These are phyloP conservation scores for Electrophaes corylata DNA, from an alignment of 2,888 invertebrate genomes.

Conservation along the genomic window DNA sequence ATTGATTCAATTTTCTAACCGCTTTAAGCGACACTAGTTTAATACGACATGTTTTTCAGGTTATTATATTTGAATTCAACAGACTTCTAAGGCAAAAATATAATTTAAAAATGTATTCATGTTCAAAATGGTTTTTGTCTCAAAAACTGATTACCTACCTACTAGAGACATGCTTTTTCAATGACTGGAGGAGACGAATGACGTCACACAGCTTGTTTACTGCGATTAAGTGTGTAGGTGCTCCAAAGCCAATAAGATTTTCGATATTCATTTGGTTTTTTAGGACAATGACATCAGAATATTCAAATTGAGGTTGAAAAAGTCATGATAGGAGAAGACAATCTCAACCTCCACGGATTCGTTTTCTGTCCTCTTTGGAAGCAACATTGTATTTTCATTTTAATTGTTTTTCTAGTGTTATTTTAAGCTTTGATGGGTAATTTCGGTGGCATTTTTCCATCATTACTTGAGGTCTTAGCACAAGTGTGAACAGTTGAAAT, in stretches of 20 bases:
- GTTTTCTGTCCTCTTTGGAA: too few species aligned
- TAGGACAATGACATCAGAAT: background rate
- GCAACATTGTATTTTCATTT: too few species aligned
- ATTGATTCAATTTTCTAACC: too few species aligned
- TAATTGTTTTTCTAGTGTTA: too few species aligned
- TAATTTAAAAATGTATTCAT: background rate
- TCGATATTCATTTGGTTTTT: conserved; percentile 1
- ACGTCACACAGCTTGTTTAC: conserved; percentile 17
- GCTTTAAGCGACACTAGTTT: too few species aligned
- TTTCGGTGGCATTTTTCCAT: too few species aligned
- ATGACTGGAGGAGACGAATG: conserved; percentile 25
- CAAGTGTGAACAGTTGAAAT: too few species aligned
- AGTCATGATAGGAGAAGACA: conserved; percentile 7
- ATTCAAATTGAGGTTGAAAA: conserved; percentile 1
- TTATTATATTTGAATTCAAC: background rate
- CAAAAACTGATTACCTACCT: background rate
- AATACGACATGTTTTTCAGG: too few species aligned
- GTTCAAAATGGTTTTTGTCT: background rate
- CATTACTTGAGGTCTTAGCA: too few species aligned
- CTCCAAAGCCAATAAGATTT: conserved; percentile 4
- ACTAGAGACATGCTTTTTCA: conserved; percentile 22
- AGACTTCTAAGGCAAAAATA: too few species aligned
- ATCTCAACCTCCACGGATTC: too few species aligned
- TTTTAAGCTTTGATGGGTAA: too few species aligned
- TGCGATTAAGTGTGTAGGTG: background rate